These are phyloP conservation scores for Chrosomus eos DNA, from an alignment of 2,797 vertebrate species.

Conservation along the genomic window DNA sequence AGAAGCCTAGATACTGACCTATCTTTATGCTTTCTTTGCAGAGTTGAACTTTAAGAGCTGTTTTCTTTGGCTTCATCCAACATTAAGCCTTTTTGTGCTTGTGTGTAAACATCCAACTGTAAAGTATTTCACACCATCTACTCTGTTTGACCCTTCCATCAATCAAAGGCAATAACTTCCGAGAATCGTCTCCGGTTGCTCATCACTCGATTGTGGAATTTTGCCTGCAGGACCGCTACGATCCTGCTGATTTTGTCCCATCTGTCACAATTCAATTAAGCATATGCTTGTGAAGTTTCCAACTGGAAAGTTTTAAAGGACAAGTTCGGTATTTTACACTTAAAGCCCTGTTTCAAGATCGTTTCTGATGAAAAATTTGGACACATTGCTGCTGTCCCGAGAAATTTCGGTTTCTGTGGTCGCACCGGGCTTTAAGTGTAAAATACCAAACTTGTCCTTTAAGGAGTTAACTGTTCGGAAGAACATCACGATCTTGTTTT, in stretches of 20 bases:
- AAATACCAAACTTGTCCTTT: too few species aligned
- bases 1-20: background rate
- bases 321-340: too few species aligned
- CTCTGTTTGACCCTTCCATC: constrained; percentile 43
- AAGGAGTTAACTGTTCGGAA: constrained; percentile 24
- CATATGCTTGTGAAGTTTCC: constrained; percentile 33
- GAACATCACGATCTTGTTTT: constrained; percentile 29
- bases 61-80: constrained; percentile 8
- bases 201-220: constrained; percentile 19
- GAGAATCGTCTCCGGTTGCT: background rate
- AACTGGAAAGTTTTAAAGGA: constrained; percentile 10
- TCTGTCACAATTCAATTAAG: constrained; percentile 31
- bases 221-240: constrained; percentile 14
- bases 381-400: too few species aligned
- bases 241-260: constrained; percentile 29
- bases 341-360: too few species aligned
- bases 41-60: background rate
- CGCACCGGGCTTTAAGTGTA: too few species aligned
- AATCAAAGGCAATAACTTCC: constrained; percentile 30
- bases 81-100: constrained; percentile 34
- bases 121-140: constrained; percentile 30
- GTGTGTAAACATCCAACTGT: constrained; percentile 24
- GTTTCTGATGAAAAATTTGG: too few species aligned
- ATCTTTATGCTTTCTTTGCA: background rate
- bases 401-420: too few species aligned